Evolutionary conservation across 2,797 vertebrate genomes (phyloP).

Genomic region (Lacerta agilis): DNA sequence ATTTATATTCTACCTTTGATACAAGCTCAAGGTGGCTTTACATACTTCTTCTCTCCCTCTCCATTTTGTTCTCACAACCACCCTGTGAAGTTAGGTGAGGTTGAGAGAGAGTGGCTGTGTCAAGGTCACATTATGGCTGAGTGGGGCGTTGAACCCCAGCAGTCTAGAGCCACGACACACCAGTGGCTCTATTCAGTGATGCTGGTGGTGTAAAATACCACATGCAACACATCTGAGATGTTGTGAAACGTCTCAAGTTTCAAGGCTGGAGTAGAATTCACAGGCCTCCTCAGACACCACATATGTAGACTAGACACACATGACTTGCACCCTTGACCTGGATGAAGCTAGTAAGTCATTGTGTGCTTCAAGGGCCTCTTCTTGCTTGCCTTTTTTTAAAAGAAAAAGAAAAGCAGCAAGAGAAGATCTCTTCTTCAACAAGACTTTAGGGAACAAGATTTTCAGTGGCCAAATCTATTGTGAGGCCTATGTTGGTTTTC

Average conservation of each 20-base stretch:
- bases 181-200: too few species aligned
- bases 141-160: too few species aligned
- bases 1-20: too few species aligned
- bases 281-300: background rate
- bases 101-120: too few species aligned
- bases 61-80: too few species aligned
- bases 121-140: too few species aligned
- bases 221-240: background rate
- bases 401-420: background rate
- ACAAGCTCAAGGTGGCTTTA: too few species aligned
- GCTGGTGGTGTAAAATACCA: too few species aligned
- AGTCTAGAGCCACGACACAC: too few species aligned
- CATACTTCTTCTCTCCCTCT: too few species aligned
- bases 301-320: too few species aligned
- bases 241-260: background rate
- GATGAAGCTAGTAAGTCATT: background rate
- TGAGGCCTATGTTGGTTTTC: conserved; percentile 2
- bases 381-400: conserved; percentile 28
- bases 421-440: background rate
- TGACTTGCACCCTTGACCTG: background rate
- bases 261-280: background rate
- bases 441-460: background rate
- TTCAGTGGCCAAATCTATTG: background rate
- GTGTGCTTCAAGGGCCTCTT: background rate
- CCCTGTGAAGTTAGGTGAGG: too few species aligned